Evolutionary conservation across 2,888 invertebrate genomes (phyloP).

Genomic region (Sphaeridia pumilis): DNA sequence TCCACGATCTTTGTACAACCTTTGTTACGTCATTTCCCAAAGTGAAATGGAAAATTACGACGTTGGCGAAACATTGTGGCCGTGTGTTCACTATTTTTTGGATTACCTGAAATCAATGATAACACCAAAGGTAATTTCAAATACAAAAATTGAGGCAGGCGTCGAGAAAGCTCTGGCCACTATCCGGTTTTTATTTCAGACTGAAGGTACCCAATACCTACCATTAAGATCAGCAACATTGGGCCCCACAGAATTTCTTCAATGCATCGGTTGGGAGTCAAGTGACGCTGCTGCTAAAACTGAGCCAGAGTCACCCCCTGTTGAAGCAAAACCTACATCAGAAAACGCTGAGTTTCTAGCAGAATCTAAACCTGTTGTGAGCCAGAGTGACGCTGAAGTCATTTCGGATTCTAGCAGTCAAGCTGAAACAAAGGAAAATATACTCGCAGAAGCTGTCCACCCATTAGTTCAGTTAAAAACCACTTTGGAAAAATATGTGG

Average conservation of each 20-base stretch:
- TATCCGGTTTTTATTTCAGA: slow-evolving; percentile 8
- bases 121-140: slow-evolving; percentile 14
- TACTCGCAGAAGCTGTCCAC: neutral
- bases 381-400: neutral
- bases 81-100: slow-evolving; percentile 25
- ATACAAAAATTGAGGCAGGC: neutral
- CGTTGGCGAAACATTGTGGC: slow-evolving; percentile 25
- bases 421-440: neutral
- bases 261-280: slow-evolving; percentile 14
- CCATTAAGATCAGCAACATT: slow-evolving; percentile 13
- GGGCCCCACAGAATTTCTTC: slow-evolving; percentile 11
- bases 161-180: too few relatives aligned
- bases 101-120: slow-evolving; percentile 25
- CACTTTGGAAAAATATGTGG: slow-evolving; percentile 13
- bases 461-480: slow-evolving; percentile 11
- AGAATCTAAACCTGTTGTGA: neutral
- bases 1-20: slow-evolving; percentile 8
- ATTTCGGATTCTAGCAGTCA: neutral
- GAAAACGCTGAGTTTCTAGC: neutral
- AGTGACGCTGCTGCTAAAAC: neutral
- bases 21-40: slow-evolving; percentile 9
- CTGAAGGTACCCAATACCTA: slow-evolving; percentile 10
- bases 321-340: neutral
- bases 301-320: neutral
- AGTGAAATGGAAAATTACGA: slow-evolving; percentile 22